Conservation (phyloP, 2,888 invertebrate genomes). For the Meteorus cinctellus region DNA sequence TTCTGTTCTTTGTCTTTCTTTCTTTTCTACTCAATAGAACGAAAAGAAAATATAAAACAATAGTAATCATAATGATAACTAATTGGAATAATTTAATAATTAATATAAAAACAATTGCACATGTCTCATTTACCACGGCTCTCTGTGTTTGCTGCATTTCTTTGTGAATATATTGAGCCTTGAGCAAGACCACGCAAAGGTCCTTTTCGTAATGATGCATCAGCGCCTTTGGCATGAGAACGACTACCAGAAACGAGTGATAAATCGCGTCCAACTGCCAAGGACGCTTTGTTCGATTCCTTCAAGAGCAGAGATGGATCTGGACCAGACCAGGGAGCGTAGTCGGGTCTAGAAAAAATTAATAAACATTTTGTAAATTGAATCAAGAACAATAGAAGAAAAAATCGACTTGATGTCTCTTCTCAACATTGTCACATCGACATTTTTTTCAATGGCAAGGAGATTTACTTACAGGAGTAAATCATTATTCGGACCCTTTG, state of each 20-base stretch:
- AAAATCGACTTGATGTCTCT: no score
- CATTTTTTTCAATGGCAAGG: neutral
- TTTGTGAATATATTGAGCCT: constrained; percentile 85
- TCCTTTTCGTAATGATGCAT: constrained; percentile 81
- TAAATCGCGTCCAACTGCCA: constrained; percentile 76
- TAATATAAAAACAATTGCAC: constrained; percentile 64
- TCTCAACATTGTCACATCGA: no score
- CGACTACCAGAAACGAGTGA: constrained; percentile 68
- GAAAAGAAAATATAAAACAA: constrained; percentile 27
- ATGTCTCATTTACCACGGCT: constrained; percentile 75
- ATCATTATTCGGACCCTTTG: constrained; percentile 86
- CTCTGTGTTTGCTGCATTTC: constrained; percentile 74
- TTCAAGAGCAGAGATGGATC: constrained; percentile 78
- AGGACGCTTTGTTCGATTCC: constrained; percentile 57
- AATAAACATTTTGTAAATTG: constrained; percentile 13
- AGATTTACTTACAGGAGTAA: constrained; percentile 81
- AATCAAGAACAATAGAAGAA: no score
- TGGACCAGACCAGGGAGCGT: constrained; percentile 89
- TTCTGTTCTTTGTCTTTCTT: no score
- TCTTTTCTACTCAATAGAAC: no score
- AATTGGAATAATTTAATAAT: constrained; percentile 13
- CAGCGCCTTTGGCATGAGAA: constrained; percentile 79
- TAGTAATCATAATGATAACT: constrained; percentile 31
- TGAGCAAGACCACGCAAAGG: constrained; percentile 83
- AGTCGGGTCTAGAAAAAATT: constrained; percentile 79